These are phyloP conservation scores for Drosophila persimilis DNA, from an alignment of 1,140 invertebrate genomes.

Conservation along the genomic window DNA sequence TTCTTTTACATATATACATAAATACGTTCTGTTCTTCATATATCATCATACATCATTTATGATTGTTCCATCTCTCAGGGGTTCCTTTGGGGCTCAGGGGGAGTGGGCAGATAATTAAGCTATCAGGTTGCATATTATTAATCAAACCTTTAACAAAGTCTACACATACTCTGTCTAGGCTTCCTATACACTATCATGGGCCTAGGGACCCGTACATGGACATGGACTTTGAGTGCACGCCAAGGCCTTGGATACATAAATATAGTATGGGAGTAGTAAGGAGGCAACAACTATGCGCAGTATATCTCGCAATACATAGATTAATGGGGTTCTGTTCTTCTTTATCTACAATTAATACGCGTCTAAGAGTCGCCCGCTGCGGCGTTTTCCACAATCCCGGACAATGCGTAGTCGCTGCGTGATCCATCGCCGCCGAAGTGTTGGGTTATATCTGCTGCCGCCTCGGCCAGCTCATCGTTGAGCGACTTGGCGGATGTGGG, in stretches of 20 bases:
- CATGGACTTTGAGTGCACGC: constrained; percentile 8
- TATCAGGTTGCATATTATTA: constrained; percentile 57
- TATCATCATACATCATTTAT: constrained; percentile 27
- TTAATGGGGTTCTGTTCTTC: not conserved
- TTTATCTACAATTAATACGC: constrained; percentile 7
- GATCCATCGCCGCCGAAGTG: constrained; percentile 67
- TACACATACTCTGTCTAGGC: constrained; percentile 25
- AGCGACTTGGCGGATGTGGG: constrained; percentile 57
- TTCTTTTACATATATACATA: constrained; percentile 27
- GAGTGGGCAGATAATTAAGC: constrained; percentile 46
- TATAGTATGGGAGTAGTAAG: not conserved
- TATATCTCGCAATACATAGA: not conserved
- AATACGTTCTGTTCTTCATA: constrained; percentile 21
- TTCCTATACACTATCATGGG: constrained; percentile 42
- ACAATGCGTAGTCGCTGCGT: constrained; percentile 65
- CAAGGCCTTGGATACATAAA: no score
- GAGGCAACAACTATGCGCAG: not conserved
- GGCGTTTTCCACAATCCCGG: constrained; percentile 33
- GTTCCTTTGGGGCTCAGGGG: constrained; percentile 14
- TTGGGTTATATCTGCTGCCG: constrained; percentile 52
- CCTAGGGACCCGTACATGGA: constrained; percentile 16
- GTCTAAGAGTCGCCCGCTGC: constrained; percentile 36
- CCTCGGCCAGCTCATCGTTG: constrained; percentile 54
- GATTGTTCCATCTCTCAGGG: constrained; percentile 15
- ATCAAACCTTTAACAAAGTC: constrained; percentile 66